These are phyloP conservation scores for Leptodactylus fuscus DNA, from an alignment of 2,113 vertebrate species.

Conservation along the genomic window DNA sequence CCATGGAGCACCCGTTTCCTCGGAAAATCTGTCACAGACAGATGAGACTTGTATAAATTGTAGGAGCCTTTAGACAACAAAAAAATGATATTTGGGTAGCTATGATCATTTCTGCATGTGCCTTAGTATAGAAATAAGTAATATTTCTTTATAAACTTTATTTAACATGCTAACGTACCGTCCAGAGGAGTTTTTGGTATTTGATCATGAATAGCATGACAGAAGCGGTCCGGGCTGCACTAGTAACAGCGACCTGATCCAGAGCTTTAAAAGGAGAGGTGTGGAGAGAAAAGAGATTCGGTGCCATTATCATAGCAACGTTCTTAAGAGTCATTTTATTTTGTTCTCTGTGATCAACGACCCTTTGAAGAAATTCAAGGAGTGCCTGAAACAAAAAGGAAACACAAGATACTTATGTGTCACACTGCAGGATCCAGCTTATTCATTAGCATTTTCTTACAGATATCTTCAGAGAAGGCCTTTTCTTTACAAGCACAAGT, in stretches of 20 bases:
- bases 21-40: too few relatives aligned
- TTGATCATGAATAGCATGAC: conserved; percentile 89
- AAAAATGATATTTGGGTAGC: background rate
- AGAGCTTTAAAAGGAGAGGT: conserved; percentile 80
- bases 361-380: conserved; percentile 93
- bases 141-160: background rate
- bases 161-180: conserved; percentile 74
- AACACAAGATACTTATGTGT: conserved; percentile 46
- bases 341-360: conserved; percentile 87
- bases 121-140: background rate
- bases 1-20: too few relatives aligned
- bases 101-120: too few relatives aligned
- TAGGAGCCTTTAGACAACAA: too few relatives aligned
- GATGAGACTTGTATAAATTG: too few relatives aligned
- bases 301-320: conserved; percentile 95
- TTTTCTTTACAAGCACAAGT: conserved; percentile 2
- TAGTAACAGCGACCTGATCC: conserved; percentile 86
- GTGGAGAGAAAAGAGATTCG: conserved; percentile 96
- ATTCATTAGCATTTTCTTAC: background rate
- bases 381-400: conserved; percentile 78
- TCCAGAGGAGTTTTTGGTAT: conserved; percentile 93
- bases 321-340: conserved; percentile 97
- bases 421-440: background rate
- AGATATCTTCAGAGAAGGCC: background rate
- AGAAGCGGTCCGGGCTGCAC: conserved; percentile 89